Evolutionary conservation across 2,113 vertebrate genomes (phyloP), one percentile per base, ranked within the genome.

Genomic region (Cinclus mexicanus): DNA sequence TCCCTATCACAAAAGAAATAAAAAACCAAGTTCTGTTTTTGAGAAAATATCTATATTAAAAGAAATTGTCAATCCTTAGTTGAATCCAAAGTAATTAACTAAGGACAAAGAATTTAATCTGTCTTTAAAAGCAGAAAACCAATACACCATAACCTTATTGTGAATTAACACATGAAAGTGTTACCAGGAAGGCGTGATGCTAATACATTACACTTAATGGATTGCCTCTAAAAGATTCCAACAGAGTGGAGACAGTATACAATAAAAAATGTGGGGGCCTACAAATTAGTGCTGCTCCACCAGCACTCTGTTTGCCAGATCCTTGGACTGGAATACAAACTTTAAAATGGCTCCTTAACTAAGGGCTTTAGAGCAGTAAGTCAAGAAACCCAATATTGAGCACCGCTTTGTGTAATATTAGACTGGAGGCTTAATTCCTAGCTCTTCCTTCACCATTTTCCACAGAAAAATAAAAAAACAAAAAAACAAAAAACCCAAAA

Each of bases 121-220:
- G 25, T 57, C 52, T 71, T 87, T 79, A 76, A 88, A 92, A 75
- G 35, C 74, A 50, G 47, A 85, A 76, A 96, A 64, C 44, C 42
- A 39, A 47, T 28, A 42, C 7, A 42, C 31, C 22, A 33, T 61
- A 88, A 83, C 29, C 6, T 79, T 71, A n/a, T 19, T 60, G 52
- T 88, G 74, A 94, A 83, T 90, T 75, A 82, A 55, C 39, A 84
- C 11, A 67, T 67, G 46, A 37, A 87, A 79, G 3, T 72, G n/a
- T 69, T 61, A 74, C 37, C 42, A 70, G 46, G 67, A 86, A 89
- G 28, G 29, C 86, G 59, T 69, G n/a, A 77, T 69, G 31, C 39
- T 82, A 76, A 69, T 44, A 21, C 9, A 13, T 71, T 76, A 12
- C 20, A 49, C 46, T 61, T 64, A 95, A 89, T 61, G n/a, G 25